Evolutionary conservation across 2,797 vertebrate genomes (phyloP), one percentile per base, ranked within the genome.

Genomic region (Sitta carolinensis): DNA sequence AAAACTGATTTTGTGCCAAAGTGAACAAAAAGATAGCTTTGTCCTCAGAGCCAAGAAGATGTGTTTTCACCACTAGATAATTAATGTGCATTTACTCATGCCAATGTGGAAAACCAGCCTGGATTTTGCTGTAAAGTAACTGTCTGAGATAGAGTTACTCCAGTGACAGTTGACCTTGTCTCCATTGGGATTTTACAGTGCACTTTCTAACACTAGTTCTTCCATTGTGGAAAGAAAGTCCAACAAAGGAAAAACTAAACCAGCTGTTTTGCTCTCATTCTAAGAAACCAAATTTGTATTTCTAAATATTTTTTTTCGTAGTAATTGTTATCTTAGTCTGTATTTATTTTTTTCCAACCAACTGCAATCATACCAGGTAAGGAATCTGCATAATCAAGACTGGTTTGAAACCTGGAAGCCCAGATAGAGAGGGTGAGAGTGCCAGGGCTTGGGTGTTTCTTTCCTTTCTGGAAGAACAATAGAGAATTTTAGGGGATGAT

Each of bases 1-100:
- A 89, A 87, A 94, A 70, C 58, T 40, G 45, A 40, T 86, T 92
- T 89, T 66, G 74, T 90, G 92, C 87, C 81, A 83, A 81, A 81
- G 57, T 9, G 57, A 84, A 68, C 67, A 90, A 87, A 93, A 82
- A 59, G 59, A 58, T 76, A 52, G 59, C 67, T 92, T 93, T 94
- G 55, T 92, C 75, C 52, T 84, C 22, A 17, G 27, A 82, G 87
- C 78, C 81, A 92, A 87, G 70, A 75, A 68, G 70, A 84, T 76
- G 74, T 82, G 42, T 92, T 92, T 95, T 94, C 61, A 79, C 59
- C 63, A 48, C 70, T 20, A 82, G 67, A 67, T 91, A 85, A 92
- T 90, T 89, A 87, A 87, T 63, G 67, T 32, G 29, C 27, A 63
- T 87, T 93, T 84, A 69, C 48, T 93, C 76, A 34, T 75, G 79